Evolutionary conservation across 2,888 invertebrate species (phyloP).

Genomic region (Tinea trinotella): DNA sequence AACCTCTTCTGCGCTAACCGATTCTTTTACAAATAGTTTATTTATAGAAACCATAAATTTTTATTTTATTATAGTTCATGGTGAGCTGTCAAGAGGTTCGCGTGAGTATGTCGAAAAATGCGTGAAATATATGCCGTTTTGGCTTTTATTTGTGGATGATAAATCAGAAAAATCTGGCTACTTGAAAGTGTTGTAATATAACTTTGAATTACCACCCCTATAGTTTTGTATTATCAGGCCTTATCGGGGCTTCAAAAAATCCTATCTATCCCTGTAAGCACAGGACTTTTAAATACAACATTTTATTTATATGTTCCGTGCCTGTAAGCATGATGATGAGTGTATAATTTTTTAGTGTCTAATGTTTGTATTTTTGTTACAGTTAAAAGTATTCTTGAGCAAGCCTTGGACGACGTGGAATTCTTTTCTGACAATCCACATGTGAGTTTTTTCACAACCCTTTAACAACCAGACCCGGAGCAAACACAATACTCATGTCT

Average conservation of each 20-base stretch:
- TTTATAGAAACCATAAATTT: conserved; percentile 1
- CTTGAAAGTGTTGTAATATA: background rate
- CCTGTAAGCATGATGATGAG: too few relatives aligned
- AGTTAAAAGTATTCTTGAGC: conserved; percentile 79
- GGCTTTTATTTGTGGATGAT: background rate
- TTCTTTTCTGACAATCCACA: conserved; percentile 72
- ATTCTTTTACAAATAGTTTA: background rate
- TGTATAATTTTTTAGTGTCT: too few relatives aligned
- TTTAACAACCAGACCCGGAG: too few relatives aligned
- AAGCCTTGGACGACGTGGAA: conserved; percentile 74
- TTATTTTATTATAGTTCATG: background rate
- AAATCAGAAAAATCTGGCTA: background rate
- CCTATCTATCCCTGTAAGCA: too few relatives aligned
- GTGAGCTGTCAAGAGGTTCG: background rate
- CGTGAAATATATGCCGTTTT: background rate
- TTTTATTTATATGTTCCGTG: too few relatives aligned
- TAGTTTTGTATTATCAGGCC: too few relatives aligned
- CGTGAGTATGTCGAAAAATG: background rate
- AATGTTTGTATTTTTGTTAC: conserved; percentile 42
- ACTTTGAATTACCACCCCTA: too few relatives aligned
- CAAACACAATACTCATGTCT: too few relatives aligned
- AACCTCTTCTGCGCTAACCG: background rate
- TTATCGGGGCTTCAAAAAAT: too few relatives aligned
- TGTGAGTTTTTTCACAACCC: too few relatives aligned
- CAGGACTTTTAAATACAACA: too few relatives aligned